Evolutionary conservation across 2,797 vertebrate species (phyloP), one percentile per base, ranked within the genome.

Genomic region (Catharus ustulatus): DNA sequence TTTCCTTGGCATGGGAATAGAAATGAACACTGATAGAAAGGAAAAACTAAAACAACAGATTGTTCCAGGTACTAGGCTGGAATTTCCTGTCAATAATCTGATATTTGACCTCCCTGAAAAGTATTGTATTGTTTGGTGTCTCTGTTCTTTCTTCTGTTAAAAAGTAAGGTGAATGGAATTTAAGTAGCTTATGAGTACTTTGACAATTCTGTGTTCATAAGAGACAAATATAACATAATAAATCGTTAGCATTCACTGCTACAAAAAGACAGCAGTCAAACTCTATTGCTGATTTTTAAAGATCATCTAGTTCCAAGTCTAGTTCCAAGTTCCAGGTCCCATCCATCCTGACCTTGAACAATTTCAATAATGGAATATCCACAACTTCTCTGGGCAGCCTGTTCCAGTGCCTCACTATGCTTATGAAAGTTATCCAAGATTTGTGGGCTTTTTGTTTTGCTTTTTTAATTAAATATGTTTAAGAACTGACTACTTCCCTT

Each of bases 381-480:
- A 69, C 14, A 77, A 2, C 4, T 43, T 73, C 29, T 62, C 16
- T 58, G 30, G 29, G 6, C 6, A 89, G 45, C 5, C 6, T 68
- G 6, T 61, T 71, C 16, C 23, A 29, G 3, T 32, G 10, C 29
- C 14, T 72, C 19, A 38, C 4, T 20, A 30, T 8, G 12, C 26
- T 72, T 67, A 32, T 15, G 67, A 80, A 73, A 83, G 11, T 11
- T 55, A 91, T 7, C 36, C 7, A 84, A 52, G 4, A 14, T 32
- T 58, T 42, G 8, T 32, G 15, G 18, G 17, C 0, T 0, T 9
- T 51, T 62, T 24, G 12, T 23, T 67, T 42, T 29, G 7, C 6
- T 57, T 57, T 27, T 52, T 61, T 11, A 7, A 40, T 67, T 91
- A 55, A 86, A 30, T 10, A 6, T 62, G 2, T 7, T 52, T 45